Conservation (phyloP, 2,113 vertebrate genomes). For the Elachura formosa region DNA sequence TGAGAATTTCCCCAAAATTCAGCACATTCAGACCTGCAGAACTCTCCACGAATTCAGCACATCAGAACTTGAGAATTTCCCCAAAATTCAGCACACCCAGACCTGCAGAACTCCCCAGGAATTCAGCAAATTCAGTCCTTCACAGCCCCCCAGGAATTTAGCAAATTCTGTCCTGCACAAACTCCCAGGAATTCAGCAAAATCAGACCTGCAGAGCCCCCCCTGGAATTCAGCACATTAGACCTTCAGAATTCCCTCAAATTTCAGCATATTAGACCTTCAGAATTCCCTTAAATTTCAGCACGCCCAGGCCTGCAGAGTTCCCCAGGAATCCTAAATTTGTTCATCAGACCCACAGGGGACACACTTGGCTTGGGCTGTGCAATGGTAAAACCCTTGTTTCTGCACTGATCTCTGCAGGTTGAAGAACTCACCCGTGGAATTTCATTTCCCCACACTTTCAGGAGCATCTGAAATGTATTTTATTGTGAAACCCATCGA, state of each 20-base stretch:
- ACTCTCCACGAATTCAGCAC: rapidly evolving
- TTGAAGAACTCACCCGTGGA: background rate
- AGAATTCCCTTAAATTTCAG: background rate
- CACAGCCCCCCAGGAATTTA: rapidly evolving
- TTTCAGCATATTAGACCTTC: background rate
- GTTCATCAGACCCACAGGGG: background rate
- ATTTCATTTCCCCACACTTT: background rate
- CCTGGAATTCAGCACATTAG: rapidly evolving
- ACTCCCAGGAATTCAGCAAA: rapidly evolving
- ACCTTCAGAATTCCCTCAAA: too few relatives aligned
- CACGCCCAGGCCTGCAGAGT: background rate
- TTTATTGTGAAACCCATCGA: background rate
- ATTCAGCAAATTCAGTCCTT: rapidly evolving
- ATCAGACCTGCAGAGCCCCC: background rate
- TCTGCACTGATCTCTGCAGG: background rate
- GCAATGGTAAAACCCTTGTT: background rate
- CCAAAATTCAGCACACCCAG: rapidly evolving
- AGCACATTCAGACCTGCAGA: rapidly evolving
- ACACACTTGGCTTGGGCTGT: rapidly evolving
- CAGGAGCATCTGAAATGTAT: background rate
- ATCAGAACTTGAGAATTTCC: background rate
- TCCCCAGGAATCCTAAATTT: background rate
- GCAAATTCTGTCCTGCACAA: background rate
- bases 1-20: rapidly evolving
- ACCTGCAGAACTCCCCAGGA: background rate